Evolutionary conservation across 1,140 invertebrate genomes (phyloP), one percentile per base, ranked within the genome.

Genomic region (Adelges cooleyi): DNA sequence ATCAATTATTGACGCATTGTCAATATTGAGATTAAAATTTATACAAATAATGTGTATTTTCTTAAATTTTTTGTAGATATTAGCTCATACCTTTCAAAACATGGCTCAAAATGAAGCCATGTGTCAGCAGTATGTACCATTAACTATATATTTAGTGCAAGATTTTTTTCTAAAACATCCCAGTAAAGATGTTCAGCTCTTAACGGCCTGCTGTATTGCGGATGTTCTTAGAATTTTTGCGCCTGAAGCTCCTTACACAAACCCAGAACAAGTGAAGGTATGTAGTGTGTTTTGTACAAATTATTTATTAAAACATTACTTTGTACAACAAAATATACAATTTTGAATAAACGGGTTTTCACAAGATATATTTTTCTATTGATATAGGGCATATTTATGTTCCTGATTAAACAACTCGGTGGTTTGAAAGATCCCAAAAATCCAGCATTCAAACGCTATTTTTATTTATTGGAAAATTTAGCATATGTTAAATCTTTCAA

Each of bases 401-500:
- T 98, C 78, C 81, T 98, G 27, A 97, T 96, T 68, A 89, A 92
- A 72, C 95, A 98, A 78, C 76, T 98, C 52, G 82, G 87, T 69
- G 95, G 95, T 11, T 78, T 98, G 9, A 89, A 91, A 73, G 94
- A 98, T 79, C 92, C 94, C 0, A 95, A 97, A 76, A 90, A 97
- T 78, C 90, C 94, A 22, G 92, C 93, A 2, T 98, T 98, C 75
- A 98, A 98, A 75, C 80, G 95, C 69, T 98, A 98, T 75, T 98
- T 98, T 77, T 98, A 98, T 77, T 78, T 91, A 46, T 77, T 93
- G 66, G 89, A 97, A 80, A 98, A 97, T 77, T 80, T 98, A 67
- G 93, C 94, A 10, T 98, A 95, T 77, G 94, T 97, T 22, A 98
- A 98, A 75, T 95, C 93, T 0, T 98, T 98, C 75, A 97, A 97